Conservation (phyloP, 1,140 invertebrate genomes). For the Formica selysi region DNA sequence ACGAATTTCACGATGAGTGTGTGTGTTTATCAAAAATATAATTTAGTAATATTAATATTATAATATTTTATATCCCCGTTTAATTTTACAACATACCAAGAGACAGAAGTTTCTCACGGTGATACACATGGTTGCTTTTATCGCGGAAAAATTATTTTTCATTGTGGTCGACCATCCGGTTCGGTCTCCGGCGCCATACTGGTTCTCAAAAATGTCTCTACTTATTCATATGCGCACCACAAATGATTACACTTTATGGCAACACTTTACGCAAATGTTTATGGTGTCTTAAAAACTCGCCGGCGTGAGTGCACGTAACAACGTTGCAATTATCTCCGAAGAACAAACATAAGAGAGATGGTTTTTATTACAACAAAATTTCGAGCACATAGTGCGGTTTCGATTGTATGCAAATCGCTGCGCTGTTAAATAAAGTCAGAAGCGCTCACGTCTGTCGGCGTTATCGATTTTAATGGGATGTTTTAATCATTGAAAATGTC, state of each 20-base stretch:
- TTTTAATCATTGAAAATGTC: constrained; percentile 33
- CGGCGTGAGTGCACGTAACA: constrained; percentile 18
- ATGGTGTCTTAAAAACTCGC: constrained; percentile 33
- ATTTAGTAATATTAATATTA: neutral
- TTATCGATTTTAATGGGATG: constrained; percentile 19
- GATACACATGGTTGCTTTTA: neutral
- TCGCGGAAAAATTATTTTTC: constrained; percentile 7
- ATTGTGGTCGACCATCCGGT: neutral
- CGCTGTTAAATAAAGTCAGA: constrained; percentile 1
- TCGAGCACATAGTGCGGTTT: neutral
- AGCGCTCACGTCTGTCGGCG: neutral
- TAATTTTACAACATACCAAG: neutral
- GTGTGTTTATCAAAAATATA: neutral
- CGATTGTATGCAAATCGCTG: constrained; percentile 37
- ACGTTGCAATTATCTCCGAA: constrained; percentile 32
- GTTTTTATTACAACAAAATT: constrained; percentile 10
- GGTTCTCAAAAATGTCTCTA: neutral
- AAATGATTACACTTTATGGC: neutral
- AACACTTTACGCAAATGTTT: constrained; percentile 21
- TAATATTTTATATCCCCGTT: neutral
- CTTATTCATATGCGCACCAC: neutral
- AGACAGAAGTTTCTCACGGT: neutral
- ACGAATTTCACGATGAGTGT: neutral
- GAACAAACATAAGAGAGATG: neutral
- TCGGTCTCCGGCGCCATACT: neutral